phyloP scores from a whole-genome alignment of 2,797 vertebrate species.

The Schizothorax lantsangensis region DNA sequence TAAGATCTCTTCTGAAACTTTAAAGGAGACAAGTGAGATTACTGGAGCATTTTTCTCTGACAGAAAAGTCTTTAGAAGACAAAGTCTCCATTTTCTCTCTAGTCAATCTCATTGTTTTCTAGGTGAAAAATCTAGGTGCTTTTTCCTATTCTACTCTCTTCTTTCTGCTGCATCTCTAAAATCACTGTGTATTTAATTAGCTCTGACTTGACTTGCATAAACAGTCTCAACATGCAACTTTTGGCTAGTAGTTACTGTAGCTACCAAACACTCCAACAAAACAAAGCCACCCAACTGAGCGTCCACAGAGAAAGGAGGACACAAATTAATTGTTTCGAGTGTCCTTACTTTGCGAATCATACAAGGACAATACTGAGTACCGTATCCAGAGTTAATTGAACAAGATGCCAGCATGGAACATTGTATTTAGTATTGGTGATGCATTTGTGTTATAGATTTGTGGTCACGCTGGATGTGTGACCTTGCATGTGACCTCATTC shows the following conservation, averaged over 20 bases:
- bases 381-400: background rate
- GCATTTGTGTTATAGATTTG: constrained; percentile 37
- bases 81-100: background rate
- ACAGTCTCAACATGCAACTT: background rate
- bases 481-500: constrained; percentile 43
- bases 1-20: background rate
- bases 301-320: background rate
- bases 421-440: constrained; percentile 33
- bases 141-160: background rate
- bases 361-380: background rate
- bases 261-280: constrained; percentile 4
- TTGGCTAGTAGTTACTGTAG: background rate
- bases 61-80: background rate
- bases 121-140: background rate
- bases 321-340: background rate
- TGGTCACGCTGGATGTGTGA: constrained; percentile 3
- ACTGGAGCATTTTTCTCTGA: background rate
- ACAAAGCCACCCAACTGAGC: background rate
- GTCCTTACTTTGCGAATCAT: constrained; percentile 7
- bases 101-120: background rate
- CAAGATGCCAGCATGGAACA: background rate
- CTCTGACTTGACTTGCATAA: constrained; percentile 26
- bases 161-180: background rate
- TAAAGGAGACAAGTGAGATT: background rate
- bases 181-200: background rate